Conservation (phyloP, 2,888 invertebrate species). For the Hypomecis punctinalis region DNA sequence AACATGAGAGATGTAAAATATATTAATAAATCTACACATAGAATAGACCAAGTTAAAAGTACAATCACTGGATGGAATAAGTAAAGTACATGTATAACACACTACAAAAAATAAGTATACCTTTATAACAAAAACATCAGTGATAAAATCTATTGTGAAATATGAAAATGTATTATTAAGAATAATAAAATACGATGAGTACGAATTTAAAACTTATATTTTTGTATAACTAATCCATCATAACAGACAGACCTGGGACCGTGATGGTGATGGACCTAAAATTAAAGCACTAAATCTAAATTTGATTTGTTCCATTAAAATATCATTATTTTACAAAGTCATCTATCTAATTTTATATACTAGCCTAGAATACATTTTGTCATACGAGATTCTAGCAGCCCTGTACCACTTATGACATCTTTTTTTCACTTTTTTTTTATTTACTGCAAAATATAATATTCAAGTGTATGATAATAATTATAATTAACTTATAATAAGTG, state of each 20-base stretch:
- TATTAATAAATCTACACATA: not conserved
- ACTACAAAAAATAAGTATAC: not conserved
- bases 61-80: not conserved
- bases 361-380: conserved; percentile 4
- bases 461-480: not conserved
- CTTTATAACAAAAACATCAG: not conserved
- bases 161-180: not conserved
- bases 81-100: not conserved
- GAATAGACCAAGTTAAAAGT: not conserved
- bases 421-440: too few species aligned
- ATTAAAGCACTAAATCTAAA: not conserved
- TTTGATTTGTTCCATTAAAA: conserved; percentile 2
- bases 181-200: not conserved
- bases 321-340: conserved; percentile 7
- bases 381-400: conserved; percentile 8
- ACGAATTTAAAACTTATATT: not conserved
- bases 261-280: not conserved
- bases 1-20: too few species aligned
- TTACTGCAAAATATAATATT: not conserved
- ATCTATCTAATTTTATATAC: not conserved
- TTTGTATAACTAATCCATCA: not conserved
- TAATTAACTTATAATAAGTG: too few species aligned
- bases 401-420: not conserved
- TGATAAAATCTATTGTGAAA: too few species aligned
- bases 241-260: too few species aligned